Base-by-base conservation (phyloP, 2,113 vertebrate species). In the Leucopsar rothschildi region DNA sequence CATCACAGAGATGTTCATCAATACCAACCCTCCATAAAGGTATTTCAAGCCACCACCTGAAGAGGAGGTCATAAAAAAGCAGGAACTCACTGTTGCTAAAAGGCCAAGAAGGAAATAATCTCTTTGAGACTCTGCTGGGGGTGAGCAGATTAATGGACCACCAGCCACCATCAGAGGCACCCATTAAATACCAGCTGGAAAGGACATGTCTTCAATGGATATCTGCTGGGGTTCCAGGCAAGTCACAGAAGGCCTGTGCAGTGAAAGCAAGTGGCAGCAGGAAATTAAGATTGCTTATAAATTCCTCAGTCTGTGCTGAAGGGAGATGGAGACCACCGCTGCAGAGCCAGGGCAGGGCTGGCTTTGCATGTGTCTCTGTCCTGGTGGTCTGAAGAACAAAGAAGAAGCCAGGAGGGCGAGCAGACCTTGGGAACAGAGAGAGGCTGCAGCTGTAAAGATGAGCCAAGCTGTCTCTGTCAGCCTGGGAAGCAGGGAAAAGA, bases 311-410 rank as follows among this genome's bases (percentile, higher is more conserved):
- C 37, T 92, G 44, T 84, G 78, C 47, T 12, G n/a, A 82, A 94
- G 22, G 20, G 64, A 81, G 63, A 37, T 21, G 35, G 71, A 90
- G 90, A 90, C 75, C 81, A 94, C 88, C 14, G 0, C 78, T 42
- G 71, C 82, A 78, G 88, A 90, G 69, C 39, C 53, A 64, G 57
- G 63, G 64, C 35, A 85, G 49, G 53, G 82, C 56, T 87, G 71
- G 42, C 35, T 95, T 80, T 81, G 44, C 68, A 33, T 71, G 53
- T 93, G 87, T 76, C 82, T 92, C 68, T 66, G 63, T 90, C 79
- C 79, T 88, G 92, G 92, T 96, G 85, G 90, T 93, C 94, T 90
- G 76, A 85, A 96, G 90, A 96, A 92, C 79, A 92, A 95, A 95
- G 82, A 31, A 35, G 49, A 53, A 95, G 53, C 49, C 86, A 93